Evolutionary conservation across 2,888 invertebrate species (phyloP).

Genomic region (Vanessa cardui): DNA sequence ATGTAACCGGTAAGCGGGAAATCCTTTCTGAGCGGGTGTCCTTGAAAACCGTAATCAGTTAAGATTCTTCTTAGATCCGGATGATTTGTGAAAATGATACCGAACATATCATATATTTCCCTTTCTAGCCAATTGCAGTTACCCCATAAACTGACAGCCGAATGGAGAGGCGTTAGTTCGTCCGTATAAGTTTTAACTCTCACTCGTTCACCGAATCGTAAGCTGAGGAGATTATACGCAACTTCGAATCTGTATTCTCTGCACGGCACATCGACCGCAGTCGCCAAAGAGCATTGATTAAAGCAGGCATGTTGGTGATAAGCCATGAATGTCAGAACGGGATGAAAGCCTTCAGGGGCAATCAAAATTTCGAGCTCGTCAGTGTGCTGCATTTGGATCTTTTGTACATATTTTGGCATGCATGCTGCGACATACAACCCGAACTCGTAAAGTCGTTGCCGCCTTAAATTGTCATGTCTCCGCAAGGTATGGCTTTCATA

Average conservation of each 20-base stretch:
- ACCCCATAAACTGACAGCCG: conserved; percentile 59
- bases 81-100: conserved; percentile 69
- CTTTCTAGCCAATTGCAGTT: conserved; percentile 61
- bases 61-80: conserved; percentile 72
- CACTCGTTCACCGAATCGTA: conserved; percentile 58
- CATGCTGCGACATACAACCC: conserved; percentile 72
- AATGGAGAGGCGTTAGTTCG: conserved; percentile 68
- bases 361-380: conserved; percentile 70
- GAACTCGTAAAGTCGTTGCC: conserved; percentile 69
- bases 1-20: conserved; percentile 71
- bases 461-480: conserved; percentile 59
- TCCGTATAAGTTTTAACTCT: conserved; percentile 73
- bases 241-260: conserved; percentile 70
- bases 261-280: conserved; percentile 71
- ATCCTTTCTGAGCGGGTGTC: conserved; percentile 75
- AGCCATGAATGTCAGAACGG: conserved; percentile 63
- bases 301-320: conserved; percentile 72
- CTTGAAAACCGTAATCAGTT: conserved; percentile 73
- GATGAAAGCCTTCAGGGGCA: conserved; percentile 65
- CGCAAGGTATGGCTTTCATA: conserved; percentile 55
- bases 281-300: conserved; percentile 56
- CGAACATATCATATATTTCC: conserved; percentile 74
- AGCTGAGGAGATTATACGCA: conserved; percentile 60
- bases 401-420: conserved; percentile 72
- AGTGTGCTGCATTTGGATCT: conserved; percentile 67